Evolutionary conservation across 2,113 vertebrate genomes (phyloP).

Genomic region (Corvus hawaiiensis): DNA sequence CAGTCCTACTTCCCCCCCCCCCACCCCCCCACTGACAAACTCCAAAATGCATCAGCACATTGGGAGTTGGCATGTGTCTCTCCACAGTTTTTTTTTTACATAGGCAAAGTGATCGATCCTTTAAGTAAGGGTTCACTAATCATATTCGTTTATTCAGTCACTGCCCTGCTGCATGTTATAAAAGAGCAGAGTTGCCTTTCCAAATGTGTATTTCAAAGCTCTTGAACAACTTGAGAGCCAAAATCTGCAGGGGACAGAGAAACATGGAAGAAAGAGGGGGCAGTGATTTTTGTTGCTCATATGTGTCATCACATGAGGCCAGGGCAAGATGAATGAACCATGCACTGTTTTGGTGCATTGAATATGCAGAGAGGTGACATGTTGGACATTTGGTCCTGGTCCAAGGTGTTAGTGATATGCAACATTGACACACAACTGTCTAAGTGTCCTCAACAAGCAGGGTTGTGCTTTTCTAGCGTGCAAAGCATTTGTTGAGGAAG

Average conservation of each 20-base stretch:
- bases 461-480: neutral
- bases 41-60: neutral
- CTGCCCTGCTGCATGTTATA: neutral
- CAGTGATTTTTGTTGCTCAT: constrained; percentile 16
- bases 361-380: neutral
- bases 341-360: neutral
- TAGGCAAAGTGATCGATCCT: constrained; percentile 25
- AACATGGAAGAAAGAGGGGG: neutral
- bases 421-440: neutral
- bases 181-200: neutral
- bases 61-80: neutral
- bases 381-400: neutral
- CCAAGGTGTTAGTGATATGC: neutral
- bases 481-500: neutral
- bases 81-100: neutral
- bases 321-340: constrained; percentile 18
- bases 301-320: neutral
- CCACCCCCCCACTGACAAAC: neutral
- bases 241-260: neutral
- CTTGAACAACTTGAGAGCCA: neutral
- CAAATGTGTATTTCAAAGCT: constrained; percentile 32
- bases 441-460: neutral
- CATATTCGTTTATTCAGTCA: constrained; percentile 50
- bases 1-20: neutral
- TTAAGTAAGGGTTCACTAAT: constrained; percentile 8